phyloP scores from a whole-genome alignment of 2,113 vertebrate genomes.

The Tetrao urogallus region DNA sequence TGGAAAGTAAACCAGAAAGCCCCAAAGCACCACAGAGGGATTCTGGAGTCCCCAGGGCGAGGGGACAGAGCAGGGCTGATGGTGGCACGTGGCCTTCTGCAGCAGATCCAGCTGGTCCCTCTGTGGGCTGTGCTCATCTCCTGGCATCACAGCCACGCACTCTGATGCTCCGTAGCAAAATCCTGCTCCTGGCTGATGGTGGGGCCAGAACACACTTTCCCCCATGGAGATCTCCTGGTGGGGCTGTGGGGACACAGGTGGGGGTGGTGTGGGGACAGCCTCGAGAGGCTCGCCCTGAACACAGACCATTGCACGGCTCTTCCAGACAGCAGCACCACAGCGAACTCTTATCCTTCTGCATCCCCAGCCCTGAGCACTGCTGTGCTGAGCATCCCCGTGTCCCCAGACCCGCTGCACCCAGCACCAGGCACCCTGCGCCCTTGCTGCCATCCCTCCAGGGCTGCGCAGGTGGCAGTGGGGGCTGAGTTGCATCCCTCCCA shows the following conservation, averaged over 20 bases:
- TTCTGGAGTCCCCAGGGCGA: rapidly evolving
- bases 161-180: rapidly evolving
- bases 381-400: rapidly evolving
- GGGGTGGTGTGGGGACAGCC: too few relatives aligned
- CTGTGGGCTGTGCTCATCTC: rapidly evolving
- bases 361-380: not conserved
- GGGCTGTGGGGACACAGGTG: too few relatives aligned
- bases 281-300: not conserved
- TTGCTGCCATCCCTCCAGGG: not conserved
- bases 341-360: not conserved
- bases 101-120: rapidly evolving
- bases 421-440: rapidly evolving
- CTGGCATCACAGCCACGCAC: rapidly evolving
- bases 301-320: rapidly evolving
- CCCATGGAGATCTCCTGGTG: rapidly evolving
- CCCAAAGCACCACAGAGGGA: rapidly evolving
- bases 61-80: not conserved
- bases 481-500: not conserved
- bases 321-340: not conserved
- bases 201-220: rapidly evolving
- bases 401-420: too few relatives aligned
- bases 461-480: not conserved
- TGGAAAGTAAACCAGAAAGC: not conserved
- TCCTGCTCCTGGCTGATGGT: rapidly evolving
- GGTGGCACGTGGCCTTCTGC: rapidly evolving